Conservation (phyloP, 2,888 invertebrate genomes). For the Nemotelus nigrinus region DNA sequence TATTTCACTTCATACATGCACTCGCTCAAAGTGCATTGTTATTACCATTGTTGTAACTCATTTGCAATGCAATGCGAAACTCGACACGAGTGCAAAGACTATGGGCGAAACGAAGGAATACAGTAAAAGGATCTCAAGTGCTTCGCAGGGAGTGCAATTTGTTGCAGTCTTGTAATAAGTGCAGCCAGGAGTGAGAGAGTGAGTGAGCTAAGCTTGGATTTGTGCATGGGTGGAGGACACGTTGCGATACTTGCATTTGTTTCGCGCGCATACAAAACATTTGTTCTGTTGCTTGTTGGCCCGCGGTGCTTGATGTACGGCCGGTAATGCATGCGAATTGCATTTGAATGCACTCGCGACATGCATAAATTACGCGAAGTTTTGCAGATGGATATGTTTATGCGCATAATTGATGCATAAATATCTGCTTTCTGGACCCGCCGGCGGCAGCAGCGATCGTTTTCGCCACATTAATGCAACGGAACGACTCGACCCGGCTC, state of each 20-base stretch:
- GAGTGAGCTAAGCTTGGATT: background rate
- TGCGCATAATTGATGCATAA: slow-evolving; percentile 51
- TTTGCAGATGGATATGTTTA: slow-evolving; percentile 49
- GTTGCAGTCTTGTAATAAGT: slow-evolving; percentile 19
- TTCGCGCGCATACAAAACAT: slow-evolving; percentile 23
- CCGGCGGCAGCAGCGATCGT: slow-evolving; percentile 14
- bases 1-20: background rate
- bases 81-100: too few species aligned
- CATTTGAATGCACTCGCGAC: slow-evolving; percentile 38
- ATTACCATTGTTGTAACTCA: slow-evolving; percentile 19
- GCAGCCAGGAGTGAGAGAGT: background rate
- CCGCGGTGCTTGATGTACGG: slow-evolving; percentile 10
- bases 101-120: too few species aligned
- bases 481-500: background rate
- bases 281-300: slow-evolving; percentile 14
- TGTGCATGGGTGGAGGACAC: slow-evolving; percentile 28
- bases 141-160: slow-evolving; percentile 13
- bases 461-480: slow-evolving; percentile 32
- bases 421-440: slow-evolving; percentile 38
- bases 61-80: background rate
- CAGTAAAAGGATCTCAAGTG: slow-evolving; percentile 20
- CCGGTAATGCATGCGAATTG: slow-evolving; percentile 11
- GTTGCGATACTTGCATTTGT: slow-evolving; percentile 31
- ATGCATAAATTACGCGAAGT: slow-evolving; percentile 40
- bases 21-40: background rate